Evolutionary conservation across 2,797 vertebrate species (phyloP).

Genomic region (Schizopygopsis pylzovi): DNA sequence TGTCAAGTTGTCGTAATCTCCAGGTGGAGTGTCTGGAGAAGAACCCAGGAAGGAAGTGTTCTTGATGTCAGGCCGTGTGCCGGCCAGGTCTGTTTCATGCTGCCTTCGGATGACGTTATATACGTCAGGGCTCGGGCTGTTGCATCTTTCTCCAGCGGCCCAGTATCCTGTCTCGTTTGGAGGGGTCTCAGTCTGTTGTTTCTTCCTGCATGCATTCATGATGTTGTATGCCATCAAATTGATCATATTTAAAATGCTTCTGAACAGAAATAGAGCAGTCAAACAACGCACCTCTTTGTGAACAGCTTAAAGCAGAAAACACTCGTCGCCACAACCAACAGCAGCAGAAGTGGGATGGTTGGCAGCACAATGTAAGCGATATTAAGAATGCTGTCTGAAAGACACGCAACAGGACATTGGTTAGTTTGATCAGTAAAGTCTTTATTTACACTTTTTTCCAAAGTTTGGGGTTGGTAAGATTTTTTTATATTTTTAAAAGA

Average conservation of each 20-base stretch:
- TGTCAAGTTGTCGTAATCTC: constrained; percentile 82
- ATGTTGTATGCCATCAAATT: background rate
- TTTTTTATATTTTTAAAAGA: background rate
- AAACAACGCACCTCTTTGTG: constrained; percentile 74
- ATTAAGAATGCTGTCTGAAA: constrained; percentile 75
- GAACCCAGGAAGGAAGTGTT: constrained; percentile 89
- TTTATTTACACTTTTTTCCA: background rate
- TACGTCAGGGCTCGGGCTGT: constrained; percentile 84
- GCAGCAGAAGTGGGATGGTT: constrained; percentile 83
- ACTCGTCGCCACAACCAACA: constrained; percentile 77
- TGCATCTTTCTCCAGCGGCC: constrained; percentile 67
- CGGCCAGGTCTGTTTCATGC: constrained; percentile 86
- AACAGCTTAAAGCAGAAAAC: constrained; percentile 87
- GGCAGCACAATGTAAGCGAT: constrained; percentile 87
- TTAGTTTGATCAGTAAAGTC: background rate
- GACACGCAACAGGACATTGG: constrained; percentile 1
- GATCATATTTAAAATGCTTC: background rate
- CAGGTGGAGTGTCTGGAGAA: constrained; percentile 74
- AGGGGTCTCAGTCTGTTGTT: constrained; percentile 69
- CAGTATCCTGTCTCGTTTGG: constrained; percentile 78
- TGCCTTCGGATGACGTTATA: constrained; percentile 90
- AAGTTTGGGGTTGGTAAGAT: too few relatives aligned
- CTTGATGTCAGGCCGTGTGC: constrained; percentile 84
- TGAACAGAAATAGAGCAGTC: background rate
- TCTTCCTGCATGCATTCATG: constrained; percentile 58